Evolutionary conservation across 2,113 vertebrate species (phyloP).

Genomic region (Anoura caudifer): DNA sequence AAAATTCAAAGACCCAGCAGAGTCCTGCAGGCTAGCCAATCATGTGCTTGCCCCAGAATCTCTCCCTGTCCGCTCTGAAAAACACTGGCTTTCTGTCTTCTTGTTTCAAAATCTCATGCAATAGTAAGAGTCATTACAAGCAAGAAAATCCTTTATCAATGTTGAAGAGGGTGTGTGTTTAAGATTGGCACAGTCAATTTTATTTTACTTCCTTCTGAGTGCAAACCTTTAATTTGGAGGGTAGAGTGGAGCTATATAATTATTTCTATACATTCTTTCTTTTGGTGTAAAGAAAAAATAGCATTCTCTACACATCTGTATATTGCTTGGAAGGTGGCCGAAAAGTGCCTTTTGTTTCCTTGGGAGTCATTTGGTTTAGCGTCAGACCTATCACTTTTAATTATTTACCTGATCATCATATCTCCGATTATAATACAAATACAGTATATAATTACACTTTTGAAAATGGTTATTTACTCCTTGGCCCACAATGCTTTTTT

Average conservation of each 20-base stretch:
- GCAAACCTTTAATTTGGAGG: conserved; percentile 38
- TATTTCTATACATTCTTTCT: conserved; percentile 22
- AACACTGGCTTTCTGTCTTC: conserved; percentile 14
- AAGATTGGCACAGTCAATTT: background rate
- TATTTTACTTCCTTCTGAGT: conserved; percentile 22
- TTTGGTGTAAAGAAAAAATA: background rate
- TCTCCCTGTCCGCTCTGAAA: background rate
- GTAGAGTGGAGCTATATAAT: background rate
- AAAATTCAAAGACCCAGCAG: conserved; percentile 1
- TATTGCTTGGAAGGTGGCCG: background rate
- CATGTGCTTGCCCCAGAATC: background rate
- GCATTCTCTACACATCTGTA: background rate
- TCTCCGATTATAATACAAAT: conserved; percentile 46
- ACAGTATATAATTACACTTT: conserved; percentile 32
- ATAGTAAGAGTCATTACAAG: conserved; percentile 1
- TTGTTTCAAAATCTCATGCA: conserved; percentile 18
- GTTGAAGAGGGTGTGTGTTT: conserved; percentile 2
- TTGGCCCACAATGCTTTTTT: conserved; percentile 35
- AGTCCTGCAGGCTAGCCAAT: background rate
- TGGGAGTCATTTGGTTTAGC: conserved; percentile 33
- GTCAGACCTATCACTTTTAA: conserved; percentile 47
- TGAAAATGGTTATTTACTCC: conserved; percentile 45
- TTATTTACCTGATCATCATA: conserved; percentile 37
- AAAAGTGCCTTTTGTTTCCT: conserved; percentile 39
- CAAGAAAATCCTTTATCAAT: background rate